phyloP scores from a whole-genome alignment of 2,888 invertebrate species.

The Drosophila multiciliata region DNA sequence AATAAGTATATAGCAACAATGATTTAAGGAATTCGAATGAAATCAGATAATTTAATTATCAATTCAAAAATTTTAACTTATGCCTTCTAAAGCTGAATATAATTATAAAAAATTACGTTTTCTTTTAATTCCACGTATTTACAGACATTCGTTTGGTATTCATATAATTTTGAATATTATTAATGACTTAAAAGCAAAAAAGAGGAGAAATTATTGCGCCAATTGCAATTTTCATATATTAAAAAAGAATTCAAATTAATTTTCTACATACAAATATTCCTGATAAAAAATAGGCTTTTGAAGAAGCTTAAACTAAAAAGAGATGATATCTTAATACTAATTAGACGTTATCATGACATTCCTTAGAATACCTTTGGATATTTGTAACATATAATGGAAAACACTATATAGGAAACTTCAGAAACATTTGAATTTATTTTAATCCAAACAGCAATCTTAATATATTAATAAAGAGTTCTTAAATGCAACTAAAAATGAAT shows the following conservation, averaged over 20 bases:
- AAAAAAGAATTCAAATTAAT: background rate
- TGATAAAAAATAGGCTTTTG: background rate
- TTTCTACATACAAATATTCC: background rate
- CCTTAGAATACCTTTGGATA: background rate
- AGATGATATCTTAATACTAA: background rate
- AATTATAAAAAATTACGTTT: background rate
- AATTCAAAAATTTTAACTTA: too few species aligned
- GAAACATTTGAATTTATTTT: too few species aligned
- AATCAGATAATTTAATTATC: fast-evolving
- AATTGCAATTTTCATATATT: background rate
- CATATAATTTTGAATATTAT: background rate
- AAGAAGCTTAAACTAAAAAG: background rate
- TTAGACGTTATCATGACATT: background rate
- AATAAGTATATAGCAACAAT: fast-evolving
- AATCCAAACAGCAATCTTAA: too few species aligned
- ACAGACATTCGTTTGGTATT: background rate
- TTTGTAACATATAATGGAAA: background rate
- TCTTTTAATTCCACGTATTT: background rate
- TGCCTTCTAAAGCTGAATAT: background rate
- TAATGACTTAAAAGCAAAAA: background rate
- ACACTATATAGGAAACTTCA: too few species aligned
- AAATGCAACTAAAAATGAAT: background rate
- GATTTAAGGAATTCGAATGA: background rate
- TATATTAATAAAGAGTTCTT: background rate
- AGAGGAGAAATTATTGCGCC: background rate